phyloP scores from a whole-genome alignment of 1,140 invertebrate species.

The Periplaneta americana region DNA sequence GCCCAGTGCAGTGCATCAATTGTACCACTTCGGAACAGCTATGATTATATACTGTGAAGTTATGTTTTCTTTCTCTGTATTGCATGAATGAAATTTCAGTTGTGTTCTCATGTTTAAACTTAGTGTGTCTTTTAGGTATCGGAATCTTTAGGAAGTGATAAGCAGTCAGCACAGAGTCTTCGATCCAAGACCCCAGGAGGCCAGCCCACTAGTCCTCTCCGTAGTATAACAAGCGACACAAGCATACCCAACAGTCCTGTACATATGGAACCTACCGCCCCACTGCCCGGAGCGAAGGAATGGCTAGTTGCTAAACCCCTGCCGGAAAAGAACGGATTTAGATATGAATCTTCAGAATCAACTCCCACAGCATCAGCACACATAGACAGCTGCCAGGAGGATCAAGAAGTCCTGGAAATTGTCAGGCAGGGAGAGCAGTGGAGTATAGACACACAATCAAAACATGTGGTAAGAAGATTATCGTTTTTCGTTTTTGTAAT shows the following conservation, averaged over 20 bases:
- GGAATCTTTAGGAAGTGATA: not conserved
- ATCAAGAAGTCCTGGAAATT: constrained; percentile 44
- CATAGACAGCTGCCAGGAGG: constrained; percentile 40
- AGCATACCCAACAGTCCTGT: constrained; percentile 28
- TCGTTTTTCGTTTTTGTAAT: too few species aligned
- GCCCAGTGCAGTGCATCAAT: too few species aligned
- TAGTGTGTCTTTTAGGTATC: not conserved
- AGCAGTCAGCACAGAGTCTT: not conserved
- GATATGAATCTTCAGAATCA: constrained; percentile 4
- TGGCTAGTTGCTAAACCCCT: constrained; percentile 31
- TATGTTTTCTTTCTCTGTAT: too few species aligned
- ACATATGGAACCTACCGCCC: constrained; percentile 28
- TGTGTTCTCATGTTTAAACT: too few species aligned
- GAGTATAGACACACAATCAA: constrained; percentile 9
- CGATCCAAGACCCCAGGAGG: not conserved
- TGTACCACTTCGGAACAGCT: too few species aligned
- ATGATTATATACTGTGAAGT: too few species aligned
- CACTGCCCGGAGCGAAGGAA: constrained; percentile 23
- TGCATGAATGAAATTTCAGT: too few species aligned
- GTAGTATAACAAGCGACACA: constrained; percentile 17
- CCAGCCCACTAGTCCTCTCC: constrained; percentile 25
- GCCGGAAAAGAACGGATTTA: constrained; percentile 28
- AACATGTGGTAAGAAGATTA: not conserved
- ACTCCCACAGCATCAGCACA: not conserved
- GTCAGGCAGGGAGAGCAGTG: constrained; percentile 25